Percentiles rank a stretch among this genome's conserved stretches.
Conservation (phyloP, 2,888 invertebrate species). For the Agonopterix arenella region DNA sequence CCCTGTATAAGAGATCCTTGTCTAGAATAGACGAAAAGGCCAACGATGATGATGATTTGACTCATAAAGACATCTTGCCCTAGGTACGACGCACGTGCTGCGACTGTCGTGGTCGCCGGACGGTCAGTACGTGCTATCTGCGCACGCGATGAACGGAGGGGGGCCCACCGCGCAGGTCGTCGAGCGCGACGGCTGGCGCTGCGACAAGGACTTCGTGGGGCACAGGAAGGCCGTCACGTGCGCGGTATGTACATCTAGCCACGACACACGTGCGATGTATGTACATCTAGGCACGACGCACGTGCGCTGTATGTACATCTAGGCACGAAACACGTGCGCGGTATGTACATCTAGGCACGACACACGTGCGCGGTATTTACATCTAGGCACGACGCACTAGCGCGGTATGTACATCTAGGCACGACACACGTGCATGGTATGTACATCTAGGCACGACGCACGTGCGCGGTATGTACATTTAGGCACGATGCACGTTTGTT, state of each 20-base stretch:
- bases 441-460: no score
- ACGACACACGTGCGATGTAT: slow-evolving; percentile 90
- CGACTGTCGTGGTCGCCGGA: slow-evolving; percentile 98
- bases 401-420: slow-evolving; percentile 96
- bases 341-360: slow-evolving; percentile 80
- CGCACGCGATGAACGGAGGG: slow-evolving; percentile 99
- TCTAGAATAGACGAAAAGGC: no score
- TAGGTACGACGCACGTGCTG: slow-evolving; percentile 94
- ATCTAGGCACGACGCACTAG: slow-evolving; percentile 79
- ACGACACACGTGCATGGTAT: slow-evolving; percentile 95
- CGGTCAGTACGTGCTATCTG: slow-evolving; percentile 96
- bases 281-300: slow-evolving; percentile 67
- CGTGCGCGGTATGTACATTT: slow-evolving; percentile 84
- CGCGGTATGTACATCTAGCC: slow-evolving; percentile 75
- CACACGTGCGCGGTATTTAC: slow-evolving; percentile 90
- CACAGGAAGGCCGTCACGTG: slow-evolving; percentile 98
- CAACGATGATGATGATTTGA: no score
- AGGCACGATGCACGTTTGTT: no score
- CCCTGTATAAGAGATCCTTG: no score
- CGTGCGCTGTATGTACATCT: slow-evolving; percentile 81
- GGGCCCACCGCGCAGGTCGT: slow-evolving; percentile 98
- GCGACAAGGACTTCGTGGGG: slow-evolving; percentile 98
- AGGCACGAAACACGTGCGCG: background rate
- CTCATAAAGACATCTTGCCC: background rate
- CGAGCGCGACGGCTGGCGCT: slow-evolving; percentile 94